phyloP scores from a whole-genome alignment of 2,797 vertebrate species.

The Gadopsis marmoratus region DNA sequence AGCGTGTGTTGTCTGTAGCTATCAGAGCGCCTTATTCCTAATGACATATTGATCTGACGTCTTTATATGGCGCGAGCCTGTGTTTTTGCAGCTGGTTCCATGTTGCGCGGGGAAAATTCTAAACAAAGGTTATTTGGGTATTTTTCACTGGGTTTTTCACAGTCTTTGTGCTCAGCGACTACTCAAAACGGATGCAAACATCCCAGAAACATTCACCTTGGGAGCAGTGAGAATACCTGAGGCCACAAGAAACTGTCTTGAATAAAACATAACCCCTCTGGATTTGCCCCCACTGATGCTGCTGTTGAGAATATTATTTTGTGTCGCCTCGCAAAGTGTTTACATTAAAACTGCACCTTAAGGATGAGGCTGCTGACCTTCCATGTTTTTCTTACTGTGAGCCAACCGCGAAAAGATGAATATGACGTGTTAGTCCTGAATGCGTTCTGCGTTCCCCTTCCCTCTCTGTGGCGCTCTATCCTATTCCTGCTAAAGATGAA shows the following conservation, averaged over 20 bases:
- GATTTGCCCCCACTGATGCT: neutral
- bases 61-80: neutral
- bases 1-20: neutral
- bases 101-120: neutral
- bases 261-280: neutral
- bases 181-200: neutral
- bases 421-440: neutral
- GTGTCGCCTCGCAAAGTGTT: neutral
- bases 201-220: neutral
- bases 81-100: neutral
- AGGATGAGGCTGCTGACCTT: neutral
- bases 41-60: neutral
- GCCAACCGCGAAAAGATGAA: neutral
- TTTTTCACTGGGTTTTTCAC: neutral
- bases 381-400: neutral
- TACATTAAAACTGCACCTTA: constrained; percentile 4
- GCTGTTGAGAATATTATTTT: neutral
- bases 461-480: neutral
- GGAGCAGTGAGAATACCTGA: neutral
- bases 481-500: neutral
- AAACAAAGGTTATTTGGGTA: neutral
- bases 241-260: neutral
- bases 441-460: neutral
- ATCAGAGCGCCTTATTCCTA: neutral
- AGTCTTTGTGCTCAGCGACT: neutral